Conservation (phyloP, 2,888 invertebrate genomes). For the Sericinus montela region DNA sequence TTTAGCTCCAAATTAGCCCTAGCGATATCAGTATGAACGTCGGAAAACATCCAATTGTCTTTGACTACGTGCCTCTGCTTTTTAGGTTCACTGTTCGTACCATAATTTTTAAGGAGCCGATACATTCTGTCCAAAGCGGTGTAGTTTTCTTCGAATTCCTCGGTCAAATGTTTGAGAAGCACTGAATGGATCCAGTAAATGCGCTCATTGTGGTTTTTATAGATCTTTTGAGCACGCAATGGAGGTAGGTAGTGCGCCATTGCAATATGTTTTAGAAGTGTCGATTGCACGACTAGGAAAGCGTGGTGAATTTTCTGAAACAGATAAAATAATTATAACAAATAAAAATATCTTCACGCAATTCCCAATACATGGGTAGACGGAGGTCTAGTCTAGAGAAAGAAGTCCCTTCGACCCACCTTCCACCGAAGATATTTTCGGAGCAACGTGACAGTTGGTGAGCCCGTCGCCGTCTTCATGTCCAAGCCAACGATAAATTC, state of each 20-base stretch:
- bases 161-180: constrained; percentile 42
- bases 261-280: constrained; percentile 60
- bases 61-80: constrained; percentile 48
- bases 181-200: constrained; percentile 62
- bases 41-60: constrained; percentile 63
- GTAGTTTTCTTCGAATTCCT: constrained; percentile 49
- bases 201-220: constrained; percentile 66
- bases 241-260: constrained; percentile 55
- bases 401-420: too few relatives aligned
- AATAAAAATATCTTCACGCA: too few relatives aligned
- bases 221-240: constrained; percentile 35
- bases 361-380: too few relatives aligned
- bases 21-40: constrained; percentile 61
- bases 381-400: too few relatives aligned
- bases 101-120: constrained; percentile 58
- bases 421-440: too few relatives aligned
- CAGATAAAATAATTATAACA: constrained; percentile 2
- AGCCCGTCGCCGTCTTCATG: too few relatives aligned
- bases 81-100: constrained; percentile 38
- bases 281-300: constrained; percentile 67
- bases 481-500: too few relatives aligned
- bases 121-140: constrained; percentile 63
- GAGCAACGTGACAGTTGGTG: too few relatives aligned
- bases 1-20: constrained; percentile 58
- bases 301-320: constrained; percentile 73